These are phyloP conservation scores for Gopherus evgoodei DNA, from an alignment of 2,113 vertebrate species.

Conservation along the genomic window DNA sequence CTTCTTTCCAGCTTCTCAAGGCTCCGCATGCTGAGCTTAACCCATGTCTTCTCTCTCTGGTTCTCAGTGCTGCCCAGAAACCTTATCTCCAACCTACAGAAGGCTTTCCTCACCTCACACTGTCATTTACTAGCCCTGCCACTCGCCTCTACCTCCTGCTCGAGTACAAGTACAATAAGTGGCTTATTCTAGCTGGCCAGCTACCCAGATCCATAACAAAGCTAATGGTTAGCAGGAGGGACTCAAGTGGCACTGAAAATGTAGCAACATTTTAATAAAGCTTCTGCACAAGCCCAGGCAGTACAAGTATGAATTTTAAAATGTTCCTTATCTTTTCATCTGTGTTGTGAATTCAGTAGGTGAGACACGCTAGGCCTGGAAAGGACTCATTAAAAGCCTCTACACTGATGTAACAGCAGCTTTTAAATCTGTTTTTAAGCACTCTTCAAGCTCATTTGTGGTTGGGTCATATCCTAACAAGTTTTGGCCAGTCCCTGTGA, in stretches of 20 bases:
- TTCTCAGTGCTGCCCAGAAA: background rate
- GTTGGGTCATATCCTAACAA: background rate
- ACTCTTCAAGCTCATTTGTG: background rate
- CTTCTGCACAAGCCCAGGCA: fast-evolving
- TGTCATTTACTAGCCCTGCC: background rate
- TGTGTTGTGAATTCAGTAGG: fast-evolving
- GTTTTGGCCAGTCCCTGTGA: background rate
- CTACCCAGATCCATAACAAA: no score
- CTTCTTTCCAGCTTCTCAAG: background rate
- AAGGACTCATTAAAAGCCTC: background rate
- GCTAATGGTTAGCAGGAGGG: no score
- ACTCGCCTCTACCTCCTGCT: fast-evolving
- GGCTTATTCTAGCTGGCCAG: no score
- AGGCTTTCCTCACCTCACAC: background rate
- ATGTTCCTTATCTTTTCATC: fast-evolving
- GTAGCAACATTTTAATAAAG: background rate
- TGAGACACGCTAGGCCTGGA: background rate
- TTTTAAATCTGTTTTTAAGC: no score
- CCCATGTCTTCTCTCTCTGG: fast-evolving
- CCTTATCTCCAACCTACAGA: background rate
- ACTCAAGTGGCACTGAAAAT: fast-evolving
- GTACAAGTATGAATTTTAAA: background rate
- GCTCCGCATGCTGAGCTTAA: background rate
- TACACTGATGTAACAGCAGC: background rate
- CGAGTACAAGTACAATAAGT: background rate